A percentile compares a stretch with the other conserved stretches of the same genome.
Evolutionary conservation across 2,888 invertebrate genomes (phyloP).

Genomic region (Napeogenes inachia): DNA sequence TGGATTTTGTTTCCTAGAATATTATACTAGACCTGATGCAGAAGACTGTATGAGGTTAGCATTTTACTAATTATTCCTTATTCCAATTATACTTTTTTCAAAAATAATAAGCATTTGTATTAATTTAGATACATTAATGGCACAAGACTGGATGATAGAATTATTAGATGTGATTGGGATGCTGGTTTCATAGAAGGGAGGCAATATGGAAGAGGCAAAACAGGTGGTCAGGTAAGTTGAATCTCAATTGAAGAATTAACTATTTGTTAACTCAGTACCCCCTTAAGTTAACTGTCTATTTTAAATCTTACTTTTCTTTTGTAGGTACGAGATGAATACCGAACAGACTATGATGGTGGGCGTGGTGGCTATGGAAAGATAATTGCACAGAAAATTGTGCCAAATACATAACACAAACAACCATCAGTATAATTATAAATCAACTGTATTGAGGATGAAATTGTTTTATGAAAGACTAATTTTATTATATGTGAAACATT

Average conservation of each 20-base stretch:
- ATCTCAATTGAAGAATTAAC: too few species aligned
- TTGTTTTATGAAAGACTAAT: conserved; percentile 40
- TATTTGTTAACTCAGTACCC: too few species aligned
- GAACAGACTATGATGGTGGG: conserved; percentile 97
- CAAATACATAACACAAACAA: conserved; percentile 77
- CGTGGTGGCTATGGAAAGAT: conserved; percentile 98
- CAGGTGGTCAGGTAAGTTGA: conserved; percentile 92
- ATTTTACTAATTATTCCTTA: neutral
- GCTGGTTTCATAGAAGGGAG: conserved; percentile 99
- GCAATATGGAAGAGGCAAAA: conserved; percentile 98
- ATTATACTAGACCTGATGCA: conserved; percentile 84
- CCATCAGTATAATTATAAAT: conserved; percentile 21
- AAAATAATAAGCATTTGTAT: neutral
- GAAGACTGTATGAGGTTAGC: conserved; percentile 86
- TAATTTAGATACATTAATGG: conserved; percentile 92
- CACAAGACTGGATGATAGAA: conserved; percentile 96
- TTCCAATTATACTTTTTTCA: too few species aligned
- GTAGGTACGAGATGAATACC: conserved; percentile 97
- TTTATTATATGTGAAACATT: conserved; percentile 34
- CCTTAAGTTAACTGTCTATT: too few species aligned
- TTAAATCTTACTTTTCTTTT: neutral
- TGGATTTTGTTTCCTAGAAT: conserved; percentile 99
- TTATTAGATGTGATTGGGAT: conserved; percentile 99
- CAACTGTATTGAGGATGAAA: conserved; percentile 27
- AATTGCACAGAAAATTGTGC: conserved; percentile 87